Conservation (phyloP, 2,797 vertebrate species). For the Anniella stebbinsi region DNA sequence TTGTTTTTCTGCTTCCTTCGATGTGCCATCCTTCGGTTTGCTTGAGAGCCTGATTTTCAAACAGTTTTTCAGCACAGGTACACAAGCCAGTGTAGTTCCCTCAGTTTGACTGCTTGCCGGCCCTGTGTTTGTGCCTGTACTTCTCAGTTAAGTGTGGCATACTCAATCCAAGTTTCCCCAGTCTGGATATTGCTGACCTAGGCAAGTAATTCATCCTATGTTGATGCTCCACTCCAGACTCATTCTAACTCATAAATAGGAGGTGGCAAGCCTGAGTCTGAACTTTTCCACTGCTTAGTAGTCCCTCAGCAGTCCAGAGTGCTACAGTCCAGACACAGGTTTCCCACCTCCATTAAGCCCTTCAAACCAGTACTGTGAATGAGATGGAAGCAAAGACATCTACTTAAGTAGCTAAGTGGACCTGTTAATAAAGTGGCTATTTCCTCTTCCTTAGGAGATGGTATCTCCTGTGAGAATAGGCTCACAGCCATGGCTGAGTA, state of each 20-base stretch:
- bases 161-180: background rate
- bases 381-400: conserved; percentile 5
- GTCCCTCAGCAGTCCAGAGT: background rate
- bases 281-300: background rate
- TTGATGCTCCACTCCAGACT: background rate
- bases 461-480: background rate
- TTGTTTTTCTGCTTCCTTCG: background rate
- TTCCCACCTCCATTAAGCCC: background rate
- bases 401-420: background rate
- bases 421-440: background rate
- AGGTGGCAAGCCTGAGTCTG: background rate
- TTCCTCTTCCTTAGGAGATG: background rate
- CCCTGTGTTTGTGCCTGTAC: background rate
- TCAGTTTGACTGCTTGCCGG: background rate
- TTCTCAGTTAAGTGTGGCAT: background rate
- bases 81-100: background rate
- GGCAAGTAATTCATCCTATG: background rate
- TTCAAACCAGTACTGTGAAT: background rate
- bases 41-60: background rate
- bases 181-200: background rate
- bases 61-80: background rate
- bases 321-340: background rate
- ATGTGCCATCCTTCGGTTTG: background rate
- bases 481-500: background rate
- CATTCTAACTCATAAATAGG: background rate